These are phyloP conservation scores for Cavia porcellus DNA, from an alignment of 2,113 vertebrate species.

Conservation along the genomic window DNA sequence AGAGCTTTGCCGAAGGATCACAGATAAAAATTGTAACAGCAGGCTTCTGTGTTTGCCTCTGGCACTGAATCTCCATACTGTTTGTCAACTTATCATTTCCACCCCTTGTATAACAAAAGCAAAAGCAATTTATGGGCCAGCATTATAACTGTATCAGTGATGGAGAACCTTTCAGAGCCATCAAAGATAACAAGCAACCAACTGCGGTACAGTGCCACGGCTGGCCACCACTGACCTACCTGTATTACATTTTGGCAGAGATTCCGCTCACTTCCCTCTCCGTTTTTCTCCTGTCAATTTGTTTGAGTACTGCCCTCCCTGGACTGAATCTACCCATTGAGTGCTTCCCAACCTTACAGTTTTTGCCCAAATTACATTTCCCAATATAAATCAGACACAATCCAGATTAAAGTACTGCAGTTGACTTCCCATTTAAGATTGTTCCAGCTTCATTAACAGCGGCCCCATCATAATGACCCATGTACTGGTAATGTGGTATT, in stretches of 20 bases:
- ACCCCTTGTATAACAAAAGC: neutral
- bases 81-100: neutral
- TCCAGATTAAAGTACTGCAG: neutral
- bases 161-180: neutral
- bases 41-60: conserved; percentile 16
- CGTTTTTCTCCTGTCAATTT: neutral
- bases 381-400: neutral
- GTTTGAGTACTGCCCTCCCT: neutral
- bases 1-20: neutral
- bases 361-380: neutral
- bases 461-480: neutral
- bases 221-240: neutral
- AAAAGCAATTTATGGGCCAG: neutral
- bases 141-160: neutral
- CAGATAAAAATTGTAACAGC: fast-evolving
- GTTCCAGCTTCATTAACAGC: neutral
- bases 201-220: neutral
- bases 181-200: neutral
- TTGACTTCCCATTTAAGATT: neutral
- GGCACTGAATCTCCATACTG: neutral
- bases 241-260: neutral
- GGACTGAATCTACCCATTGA: neutral
- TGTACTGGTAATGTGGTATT: neutral
- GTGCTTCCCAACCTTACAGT: neutral
- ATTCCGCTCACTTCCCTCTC: neutral